These are phyloP conservation scores for Zingel zingel DNA, from an alignment of 2,113 vertebrate species.

Conservation along the genomic window DNA sequence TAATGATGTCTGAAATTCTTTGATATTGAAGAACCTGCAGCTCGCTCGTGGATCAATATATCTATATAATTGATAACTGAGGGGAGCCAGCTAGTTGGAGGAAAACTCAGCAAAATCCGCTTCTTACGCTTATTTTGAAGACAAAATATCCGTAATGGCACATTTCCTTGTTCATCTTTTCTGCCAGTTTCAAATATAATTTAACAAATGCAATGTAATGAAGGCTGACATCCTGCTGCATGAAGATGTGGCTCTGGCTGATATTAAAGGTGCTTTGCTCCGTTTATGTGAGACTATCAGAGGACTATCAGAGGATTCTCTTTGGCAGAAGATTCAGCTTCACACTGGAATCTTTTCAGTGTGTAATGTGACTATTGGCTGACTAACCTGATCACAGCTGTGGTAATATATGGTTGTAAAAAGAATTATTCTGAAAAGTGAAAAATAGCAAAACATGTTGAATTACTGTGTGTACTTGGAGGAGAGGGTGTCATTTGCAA, in stretches of 20 bases:
- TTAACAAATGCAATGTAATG: conserved; percentile 51
- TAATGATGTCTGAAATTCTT: conserved; percentile 29
- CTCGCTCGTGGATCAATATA: conserved; percentile 38
- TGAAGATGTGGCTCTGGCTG: conserved; percentile 44
- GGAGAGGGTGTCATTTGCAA: conserved; percentile 6
- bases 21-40: conserved; percentile 19
- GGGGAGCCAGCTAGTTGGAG: not conserved
- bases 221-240: conserved; percentile 50
- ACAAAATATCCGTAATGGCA: not conserved
- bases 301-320: conserved; percentile 31
- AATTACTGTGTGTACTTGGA: conserved; percentile 2
- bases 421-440: conserved; percentile 23
- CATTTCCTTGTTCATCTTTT: conserved; percentile 4
- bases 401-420: conserved; percentile 4
- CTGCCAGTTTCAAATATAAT: conserved; percentile 31
- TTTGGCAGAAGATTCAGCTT: conserved; percentile 32
- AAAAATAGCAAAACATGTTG: not conserved
- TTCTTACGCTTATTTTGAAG: too few relatives aligned
- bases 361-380: conserved; percentile 33
- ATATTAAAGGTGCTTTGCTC: conserved; percentile 54
- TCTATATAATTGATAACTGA: conserved; percentile 51
- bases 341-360: conserved; percentile 31
- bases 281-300: conserved; percentile 44
- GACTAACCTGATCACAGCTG: conserved; percentile 37
- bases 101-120: conserved; percentile 2